A percentile compares a stretch with the other conserved stretches of the same genome.
Evolutionary conservation across 1,140 invertebrate species (phyloP).

Genomic region (Bombus fervidus): DNA sequence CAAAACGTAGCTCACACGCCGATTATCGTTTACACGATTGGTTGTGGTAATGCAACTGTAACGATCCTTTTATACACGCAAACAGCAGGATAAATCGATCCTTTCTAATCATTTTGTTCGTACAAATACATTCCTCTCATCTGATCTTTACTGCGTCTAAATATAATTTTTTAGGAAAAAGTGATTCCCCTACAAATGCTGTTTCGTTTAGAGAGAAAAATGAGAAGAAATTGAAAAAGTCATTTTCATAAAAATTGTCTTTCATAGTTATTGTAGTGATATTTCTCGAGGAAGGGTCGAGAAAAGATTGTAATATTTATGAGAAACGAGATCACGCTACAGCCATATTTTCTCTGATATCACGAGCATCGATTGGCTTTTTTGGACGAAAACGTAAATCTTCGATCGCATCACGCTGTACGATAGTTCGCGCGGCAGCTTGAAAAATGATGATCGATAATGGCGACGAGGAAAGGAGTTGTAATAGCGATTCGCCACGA

Average conservation of each 20-base stretch:
- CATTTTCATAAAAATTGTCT: neutral
- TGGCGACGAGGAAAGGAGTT: too few relatives aligned
- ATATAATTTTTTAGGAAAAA: too few relatives aligned
- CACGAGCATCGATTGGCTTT: neutral
- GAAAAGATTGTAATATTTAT: neutral
- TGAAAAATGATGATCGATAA: conserved; percentile 17
- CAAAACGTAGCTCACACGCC: neutral
- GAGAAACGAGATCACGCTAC: neutral
- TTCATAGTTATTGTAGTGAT: neutral
- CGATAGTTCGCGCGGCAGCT: neutral
- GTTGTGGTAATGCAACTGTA: too few relatives aligned
- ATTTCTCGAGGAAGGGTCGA: neutral
- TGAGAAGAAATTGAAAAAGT: neutral
- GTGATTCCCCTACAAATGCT: too few relatives aligned
- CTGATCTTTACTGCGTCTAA: too few relatives aligned
- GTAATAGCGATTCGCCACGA: neutral
- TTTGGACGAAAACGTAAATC: neutral
- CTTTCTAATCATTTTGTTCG: too few relatives aligned
- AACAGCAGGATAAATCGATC: neutral
- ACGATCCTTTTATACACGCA: neutral
- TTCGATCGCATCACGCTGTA: neutral
- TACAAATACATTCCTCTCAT: too few relatives aligned
- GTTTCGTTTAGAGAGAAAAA: neutral
- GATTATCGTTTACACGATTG: neutral
- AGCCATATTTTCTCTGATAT: neutral